Conservation (phyloP, 2,888 invertebrate species). For the Minunthozetes semirufus region DNA sequence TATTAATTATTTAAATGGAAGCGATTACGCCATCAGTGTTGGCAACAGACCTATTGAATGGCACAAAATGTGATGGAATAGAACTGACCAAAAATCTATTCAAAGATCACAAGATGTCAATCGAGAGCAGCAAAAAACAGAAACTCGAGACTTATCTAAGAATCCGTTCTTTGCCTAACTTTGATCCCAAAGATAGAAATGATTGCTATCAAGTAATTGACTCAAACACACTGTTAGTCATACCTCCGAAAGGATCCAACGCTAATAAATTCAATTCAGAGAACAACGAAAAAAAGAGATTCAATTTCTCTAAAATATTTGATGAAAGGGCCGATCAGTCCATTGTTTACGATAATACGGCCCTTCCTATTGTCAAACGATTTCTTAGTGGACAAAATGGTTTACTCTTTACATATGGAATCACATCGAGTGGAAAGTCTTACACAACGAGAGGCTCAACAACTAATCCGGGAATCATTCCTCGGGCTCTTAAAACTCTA, state of each 20-base stretch:
- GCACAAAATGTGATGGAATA: neutral
- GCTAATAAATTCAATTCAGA: conserved; percentile 2
- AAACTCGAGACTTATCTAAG: neutral
- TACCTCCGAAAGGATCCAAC: neutral
- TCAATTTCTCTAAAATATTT: conserved; percentile 65
- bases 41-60: neutral
- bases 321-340: conserved; percentile 68
- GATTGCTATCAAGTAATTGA: neutral
- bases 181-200: neutral
- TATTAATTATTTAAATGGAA: neutral
- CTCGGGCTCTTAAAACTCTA: conserved; percentile 77
- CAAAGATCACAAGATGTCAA: conserved; percentile 7
- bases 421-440: conserved; percentile 93
- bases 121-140: neutral
- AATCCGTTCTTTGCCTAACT: neutral
- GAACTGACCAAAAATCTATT: neutral
- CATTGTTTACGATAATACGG: conserved; percentile 73
- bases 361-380: conserved; percentile 73
- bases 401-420: conserved; percentile 93
- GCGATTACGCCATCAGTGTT: neutral
- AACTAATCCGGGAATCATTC: conserved; percentile 74
- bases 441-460: conserved; percentile 78
- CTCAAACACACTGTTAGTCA: neutral
- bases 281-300: neutral
- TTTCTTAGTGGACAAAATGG: conserved; percentile 52